Evolutionary conservation across 2,113 vertebrate species (phyloP).

Genomic region (Chaetodon trifascialis): DNA sequence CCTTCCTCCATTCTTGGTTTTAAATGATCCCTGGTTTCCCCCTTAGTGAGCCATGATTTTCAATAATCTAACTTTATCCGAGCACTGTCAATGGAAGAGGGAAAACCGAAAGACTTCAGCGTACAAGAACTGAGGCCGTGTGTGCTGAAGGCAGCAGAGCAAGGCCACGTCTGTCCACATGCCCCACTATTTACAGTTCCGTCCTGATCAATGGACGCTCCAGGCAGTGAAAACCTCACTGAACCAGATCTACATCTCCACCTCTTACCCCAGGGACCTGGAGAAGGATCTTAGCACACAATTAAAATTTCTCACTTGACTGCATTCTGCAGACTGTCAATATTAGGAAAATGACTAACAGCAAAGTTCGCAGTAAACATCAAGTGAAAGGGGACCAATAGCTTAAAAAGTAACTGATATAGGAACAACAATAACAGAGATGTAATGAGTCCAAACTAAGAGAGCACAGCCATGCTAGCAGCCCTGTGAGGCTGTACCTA

Average conservation of each 20-base stretch:
- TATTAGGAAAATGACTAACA: conserved; percentile 70
- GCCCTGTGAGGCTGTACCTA: neutral
- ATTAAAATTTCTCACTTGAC: conserved; percentile 82
- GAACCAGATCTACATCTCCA: conserved; percentile 76
- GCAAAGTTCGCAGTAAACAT: conserved; percentile 61
- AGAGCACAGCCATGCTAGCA: neutral
- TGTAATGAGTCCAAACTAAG: conserved; percentile 9
- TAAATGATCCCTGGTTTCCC: conserved; percentile 35
- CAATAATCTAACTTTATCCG: conserved; percentile 46
- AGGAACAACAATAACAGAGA: neutral
- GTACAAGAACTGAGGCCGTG: conserved; percentile 13
- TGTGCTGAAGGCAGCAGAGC: conserved; percentile 31
- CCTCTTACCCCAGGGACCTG: conserved; percentile 58
- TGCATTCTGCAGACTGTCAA: conserved; percentile 70
- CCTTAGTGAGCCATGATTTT: conserved; percentile 38
- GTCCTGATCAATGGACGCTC: conserved; percentile 72
- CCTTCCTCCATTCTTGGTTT: conserved; percentile 20
- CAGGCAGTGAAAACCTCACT: conserved; percentile 62
- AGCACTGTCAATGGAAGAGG: conserved; percentile 16
- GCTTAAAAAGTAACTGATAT: conserved; percentile 28
- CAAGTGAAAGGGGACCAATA: conserved; percentile 56
- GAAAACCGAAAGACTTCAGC: conserved; percentile 34
- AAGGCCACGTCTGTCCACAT: conserved; percentile 43
- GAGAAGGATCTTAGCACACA: conserved; percentile 68
- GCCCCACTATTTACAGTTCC: conserved; percentile 63